A percentile compares a stretch with the other conserved stretches of the same genome.
phyloP scores from a whole-genome alignment of 2,113 vertebrate genomes.

The Ameiurus melas region DNA sequence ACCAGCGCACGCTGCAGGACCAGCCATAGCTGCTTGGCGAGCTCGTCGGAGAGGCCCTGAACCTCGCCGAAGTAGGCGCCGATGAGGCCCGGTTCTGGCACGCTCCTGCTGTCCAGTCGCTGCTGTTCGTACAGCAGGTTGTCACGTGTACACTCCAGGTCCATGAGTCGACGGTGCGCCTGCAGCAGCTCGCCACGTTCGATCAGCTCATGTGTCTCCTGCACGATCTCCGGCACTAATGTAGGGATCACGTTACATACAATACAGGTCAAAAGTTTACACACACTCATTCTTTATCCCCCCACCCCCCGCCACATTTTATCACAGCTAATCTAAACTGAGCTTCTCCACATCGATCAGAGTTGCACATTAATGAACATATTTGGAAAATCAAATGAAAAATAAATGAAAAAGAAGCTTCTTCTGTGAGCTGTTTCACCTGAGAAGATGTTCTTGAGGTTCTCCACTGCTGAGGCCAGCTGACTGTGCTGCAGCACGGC shows the following conservation, averaged over 20 bases:
- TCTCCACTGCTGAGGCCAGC: conserved; percentile 94
- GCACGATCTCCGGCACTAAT: conserved; percentile 92
- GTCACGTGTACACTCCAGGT: conserved; percentile 91
- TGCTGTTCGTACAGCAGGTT: conserved; percentile 98
- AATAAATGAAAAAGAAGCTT: no score
- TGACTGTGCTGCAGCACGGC: conserved; percentile 97
- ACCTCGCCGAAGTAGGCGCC: conserved; percentile 89
- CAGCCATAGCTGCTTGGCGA: conserved; percentile 97
- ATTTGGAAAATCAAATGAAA: not conserved
- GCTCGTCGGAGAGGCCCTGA: conserved; percentile 86
- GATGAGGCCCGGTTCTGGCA: conserved; percentile 91
- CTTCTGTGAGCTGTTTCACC: conserved; percentile 67
- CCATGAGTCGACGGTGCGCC: conserved; percentile 93
- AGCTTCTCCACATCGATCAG: not conserved
- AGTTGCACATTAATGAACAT: not conserved
- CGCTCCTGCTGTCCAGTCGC: conserved; percentile 93
- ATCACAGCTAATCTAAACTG: not conserved
- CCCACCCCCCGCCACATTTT: no score
- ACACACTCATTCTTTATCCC: no score
- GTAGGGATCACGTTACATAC: not conserved
- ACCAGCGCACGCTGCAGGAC: conserved; percentile 89
- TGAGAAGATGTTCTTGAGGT: conserved; percentile 98
- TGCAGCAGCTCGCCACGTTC: conserved; percentile 87
- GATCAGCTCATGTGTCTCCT: conserved; percentile 86
- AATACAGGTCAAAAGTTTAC: no score